phyloP scores from a whole-genome alignment of 2,797 vertebrate species.

The Antennarius maculatus region DNA sequence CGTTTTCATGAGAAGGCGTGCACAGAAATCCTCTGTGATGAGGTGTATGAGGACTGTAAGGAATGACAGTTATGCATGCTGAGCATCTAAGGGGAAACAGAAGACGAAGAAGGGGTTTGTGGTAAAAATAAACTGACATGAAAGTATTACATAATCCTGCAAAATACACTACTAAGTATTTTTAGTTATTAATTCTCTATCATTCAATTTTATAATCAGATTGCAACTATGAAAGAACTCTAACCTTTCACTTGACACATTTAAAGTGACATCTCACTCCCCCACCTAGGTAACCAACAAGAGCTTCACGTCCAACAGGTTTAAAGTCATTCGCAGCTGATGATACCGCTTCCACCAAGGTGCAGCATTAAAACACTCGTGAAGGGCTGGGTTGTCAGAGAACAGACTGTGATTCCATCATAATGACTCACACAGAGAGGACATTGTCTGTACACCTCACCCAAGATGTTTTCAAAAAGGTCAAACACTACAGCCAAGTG shows the following conservation, averaged over 20 bases:
- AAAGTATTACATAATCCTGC: background rate
- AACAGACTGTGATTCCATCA: slow-evolving; percentile 22
- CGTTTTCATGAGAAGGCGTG: accelerated
- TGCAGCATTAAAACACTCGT: background rate
- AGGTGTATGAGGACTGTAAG: background rate
- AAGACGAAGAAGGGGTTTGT: background rate
- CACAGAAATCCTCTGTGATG: background rate
- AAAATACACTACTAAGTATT: too few relatives aligned
- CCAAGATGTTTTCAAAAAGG: slow-evolving; percentile 19
- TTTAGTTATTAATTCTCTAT: too few relatives aligned
- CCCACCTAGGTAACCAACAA: slow-evolving; percentile 5
- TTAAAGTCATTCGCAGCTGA: slow-evolving; percentile 12
- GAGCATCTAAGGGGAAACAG: background rate
- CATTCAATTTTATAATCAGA: too few relatives aligned
- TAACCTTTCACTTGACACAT: background rate
- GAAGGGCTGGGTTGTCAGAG: slow-evolving; percentile 6
- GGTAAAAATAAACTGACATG: background rate
- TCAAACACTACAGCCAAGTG: background rate
- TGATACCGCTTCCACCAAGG: slow-evolving; percentile 25
- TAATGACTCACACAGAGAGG: slow-evolving; percentile 41
- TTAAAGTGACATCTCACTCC: background rate
- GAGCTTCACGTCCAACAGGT: slow-evolving; percentile 16
- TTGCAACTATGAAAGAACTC: background rate
- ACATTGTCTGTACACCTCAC: slow-evolving; percentile 48
- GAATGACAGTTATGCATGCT: background rate